Base-by-base conservation (phyloP, 2,797 vertebrate genomes). In the Xenopus petersii region DNA sequence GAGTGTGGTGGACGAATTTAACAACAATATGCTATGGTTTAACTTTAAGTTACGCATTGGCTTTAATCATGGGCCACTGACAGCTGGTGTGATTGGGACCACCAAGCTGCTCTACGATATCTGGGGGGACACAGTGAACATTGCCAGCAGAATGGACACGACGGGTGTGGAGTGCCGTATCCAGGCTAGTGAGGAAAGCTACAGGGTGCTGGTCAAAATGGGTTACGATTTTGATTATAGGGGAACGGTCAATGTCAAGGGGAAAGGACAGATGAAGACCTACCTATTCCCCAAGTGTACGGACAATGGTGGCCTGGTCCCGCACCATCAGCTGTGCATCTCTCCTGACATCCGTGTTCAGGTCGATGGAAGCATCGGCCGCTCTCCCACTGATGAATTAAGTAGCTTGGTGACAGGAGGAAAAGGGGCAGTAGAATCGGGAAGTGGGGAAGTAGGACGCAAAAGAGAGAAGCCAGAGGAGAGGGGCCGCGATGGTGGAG, bases 221-320 rank as follows among this genome's bases (percentile, higher is more conserved):
- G 94, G 96, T 47, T 94, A 98, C 6, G 91, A 95, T 82, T 98
- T 99, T 72, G 96, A 99, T 89, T 99, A 99, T 75, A 91, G 98
- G 67, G 98, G 98, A 80, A 99, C 98, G 0, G 97, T 99, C 83
- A 98, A 99, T 11, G 98, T 99, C 60, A 99, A 99, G 85, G 98
- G 98, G 24, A 99, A 99, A 75, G 98, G 98, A 73, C 95, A 99
- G 87, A 99, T 99, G 98, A 98, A 98, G 93, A 99, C 98, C 87
- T 99, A 96, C 87, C 92, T 99, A 4, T 99, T 92, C 85, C 96
- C 97, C 16, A 95, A 93, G 83, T 94, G 95, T 87, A 91, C 83
- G 56, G 95, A 96, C 88, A 95, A 88, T 0, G 94, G 95, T 6
- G 77, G 77, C 13, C 87, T 93, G 0, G 93, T 98, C 79, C 97